Evolutionary conservation across 2,888 invertebrate species (phyloP), one percentile per base, ranked within the genome.

Genomic region (Hetaerina titia): DNA sequence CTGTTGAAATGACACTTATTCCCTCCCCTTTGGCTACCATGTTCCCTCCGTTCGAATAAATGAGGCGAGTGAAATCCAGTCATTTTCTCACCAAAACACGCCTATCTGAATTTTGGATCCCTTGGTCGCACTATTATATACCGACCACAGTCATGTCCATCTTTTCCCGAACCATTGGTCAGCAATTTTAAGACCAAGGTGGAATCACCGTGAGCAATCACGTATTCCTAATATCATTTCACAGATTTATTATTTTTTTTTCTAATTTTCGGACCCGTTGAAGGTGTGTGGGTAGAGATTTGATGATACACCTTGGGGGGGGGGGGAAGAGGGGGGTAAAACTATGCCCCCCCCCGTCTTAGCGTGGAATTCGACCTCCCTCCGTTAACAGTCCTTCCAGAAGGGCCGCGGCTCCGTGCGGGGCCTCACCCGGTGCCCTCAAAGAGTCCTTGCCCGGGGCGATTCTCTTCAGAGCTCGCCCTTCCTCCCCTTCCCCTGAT

Each of bases 341-440:
- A 81, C 22, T 81, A 31, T 31, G 31, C 11, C 25, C 2, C 25
- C 13, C 60, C 60, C 60, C 17, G 13, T 60, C 60, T 60, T 17
- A 60, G 60, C 13, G 81, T 81, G 81, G 81, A 25, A 81, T 81
- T 31, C 81, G 31, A 31, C 81, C 81, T 81, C 81, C 11, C 9
- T 31, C 81, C 22, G 31, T 81, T n/a, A 31, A 81, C 81, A 81
- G 81, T 31, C 81, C 31, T 15, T 74, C 74, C 19, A 11, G 81
- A 81, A 31, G 81, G 81, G 31, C 81, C 81, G 25, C 25, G 81
- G 31, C 81, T 81, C 81, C 81, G 81, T 81, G 81, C 22, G 81
- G 81, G 81, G 31, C 81, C 81, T 81, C 81, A 81, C 81, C 81
- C 81, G 81, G 25, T 81, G 81, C 81, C 81, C 81, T 81, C 81